Evolutionary conservation across 2,797 vertebrate species (phyloP), one percentile per base, ranked within the genome.

Genomic region (Platalea minor): DNA sequence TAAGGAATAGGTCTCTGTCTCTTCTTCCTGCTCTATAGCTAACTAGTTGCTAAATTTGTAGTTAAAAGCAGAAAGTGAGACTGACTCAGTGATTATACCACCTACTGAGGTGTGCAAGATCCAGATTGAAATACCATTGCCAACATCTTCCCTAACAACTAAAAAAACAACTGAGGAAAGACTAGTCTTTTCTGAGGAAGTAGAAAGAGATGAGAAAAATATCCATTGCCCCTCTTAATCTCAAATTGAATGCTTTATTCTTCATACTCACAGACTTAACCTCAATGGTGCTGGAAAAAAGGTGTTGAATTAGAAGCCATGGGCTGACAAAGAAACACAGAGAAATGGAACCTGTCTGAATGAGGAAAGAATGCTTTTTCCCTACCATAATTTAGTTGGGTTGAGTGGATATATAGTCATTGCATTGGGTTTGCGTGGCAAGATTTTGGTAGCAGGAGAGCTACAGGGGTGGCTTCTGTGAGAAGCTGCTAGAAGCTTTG

Each of bases 41-140:
- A 72, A 43, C 26, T 43, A 82, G 19, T n/a, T 80, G 20, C 37
- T 80, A 80, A 83, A 61, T 57, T 15, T 65, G 35, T 35, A 85
- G 46, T 69, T 57, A 73, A 83, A 86, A 65, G 14, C 26, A 76
- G 56, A 91, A 85, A 35, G 5, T 76, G n/a, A 33, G 7, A 65
- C 23, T 56, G 53, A 61, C 17, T 57, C 15, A 18, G 37, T 61
- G 28, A 90, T 88, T 90, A 61, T 0, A 1, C 10, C 28, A 3
- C 37, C 39, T 48, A 72, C 43, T 23, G 50, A 72, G 7, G 13
- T 11, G 11, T 41, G 33, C 23, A 59, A 89, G 20, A 88, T 18
- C 0, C 0, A 50, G 17, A 64, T 0, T 13, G 33, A 82, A 91
- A 82, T 43, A 50, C 16, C 45, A 41, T 73, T 60, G 41, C 31